phyloP scores from a whole-genome alignment of 2,797 vertebrate species.

The Typhlichthys subterraneus region DNA sequence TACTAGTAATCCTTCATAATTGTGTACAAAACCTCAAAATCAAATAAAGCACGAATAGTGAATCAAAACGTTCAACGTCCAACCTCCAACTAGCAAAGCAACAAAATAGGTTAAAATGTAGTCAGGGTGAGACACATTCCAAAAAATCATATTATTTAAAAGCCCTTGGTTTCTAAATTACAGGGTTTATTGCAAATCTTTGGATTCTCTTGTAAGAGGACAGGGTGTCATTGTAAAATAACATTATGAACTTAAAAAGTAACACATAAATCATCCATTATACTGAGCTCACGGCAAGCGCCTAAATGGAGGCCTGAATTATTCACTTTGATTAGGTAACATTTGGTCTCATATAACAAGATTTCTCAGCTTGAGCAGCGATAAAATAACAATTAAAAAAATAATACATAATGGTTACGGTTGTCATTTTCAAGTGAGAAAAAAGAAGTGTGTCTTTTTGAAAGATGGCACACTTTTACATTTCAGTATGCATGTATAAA shows the following conservation, averaged over 20 bases:
- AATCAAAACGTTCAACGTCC: neutral
- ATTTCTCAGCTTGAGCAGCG: slow-evolving; percentile 39
- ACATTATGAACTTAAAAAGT: slow-evolving; percentile 69
- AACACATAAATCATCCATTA: slow-evolving; percentile 76
- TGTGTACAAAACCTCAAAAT: slow-evolving; percentile 6
- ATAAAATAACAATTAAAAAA: slow-evolving; percentile 5
- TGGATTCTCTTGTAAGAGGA: slow-evolving; percentile 42
- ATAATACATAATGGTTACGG: no score
- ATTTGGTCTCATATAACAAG: slow-evolving; percentile 62
- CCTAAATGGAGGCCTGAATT: slow-evolving; percentile 64
- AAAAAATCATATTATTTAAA: slow-evolving; percentile 4
- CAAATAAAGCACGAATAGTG: slow-evolving; percentile 18
- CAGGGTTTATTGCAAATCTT: slow-evolving; percentile 2
- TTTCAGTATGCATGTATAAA: neutral
- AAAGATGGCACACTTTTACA: no score
- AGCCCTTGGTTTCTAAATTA: neutral
- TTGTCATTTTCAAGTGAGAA: no score
- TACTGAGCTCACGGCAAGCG: slow-evolving; percentile 48
- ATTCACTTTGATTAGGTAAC: slow-evolving; percentile 78
- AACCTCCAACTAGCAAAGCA: neutral
- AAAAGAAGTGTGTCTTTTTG: no score
- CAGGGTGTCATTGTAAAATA: slow-evolving; percentile 46
- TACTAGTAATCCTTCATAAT: slow-evolving; percentile 3
- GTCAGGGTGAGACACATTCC: slow-evolving; percentile 3
- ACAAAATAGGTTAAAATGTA: slow-evolving; percentile 16